These are phyloP conservation scores for Lasioglossum baleicum DNA, from an alignment of 1,140 invertebrate species.

Conservation along the genomic window DNA sequence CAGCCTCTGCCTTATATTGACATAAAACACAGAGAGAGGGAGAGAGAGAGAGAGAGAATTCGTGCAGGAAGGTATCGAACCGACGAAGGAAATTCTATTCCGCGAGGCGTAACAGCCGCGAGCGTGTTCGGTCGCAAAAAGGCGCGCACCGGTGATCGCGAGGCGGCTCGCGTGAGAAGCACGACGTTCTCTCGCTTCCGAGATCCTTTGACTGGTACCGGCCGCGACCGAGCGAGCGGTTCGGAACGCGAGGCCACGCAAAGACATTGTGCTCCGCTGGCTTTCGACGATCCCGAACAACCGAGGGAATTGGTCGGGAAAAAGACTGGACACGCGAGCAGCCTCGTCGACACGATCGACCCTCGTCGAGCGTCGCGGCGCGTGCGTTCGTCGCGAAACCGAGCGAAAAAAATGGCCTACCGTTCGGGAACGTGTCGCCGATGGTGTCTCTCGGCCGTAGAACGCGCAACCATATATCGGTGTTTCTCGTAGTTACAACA, in stretches of 20 bases:
- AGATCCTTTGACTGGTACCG: background rate
- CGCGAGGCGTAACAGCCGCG: no score
- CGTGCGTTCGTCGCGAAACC: no score
- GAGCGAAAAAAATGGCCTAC: no score
- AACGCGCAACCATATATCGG: conserved; percentile 26
- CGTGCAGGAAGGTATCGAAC: no score
- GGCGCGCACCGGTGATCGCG: background rate
- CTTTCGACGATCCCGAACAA: conserved; percentile 1
- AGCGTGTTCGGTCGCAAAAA: no score
- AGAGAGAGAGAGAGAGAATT: no score
- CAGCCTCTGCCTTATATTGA: no score
- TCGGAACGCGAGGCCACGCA: conserved; percentile 41
- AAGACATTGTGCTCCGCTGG: conserved; percentile 39
- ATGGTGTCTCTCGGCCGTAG: conserved; percentile 38
- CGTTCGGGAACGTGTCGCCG: conserved; percentile 40
- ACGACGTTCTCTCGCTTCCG: background rate
- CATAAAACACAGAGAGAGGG: no score
- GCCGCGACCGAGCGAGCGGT: no score
- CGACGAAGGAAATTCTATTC: no score
- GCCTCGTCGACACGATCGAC: background rate
- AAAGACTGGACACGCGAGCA: conserved; percentile 10
- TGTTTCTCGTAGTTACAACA: conserved; percentile 68
- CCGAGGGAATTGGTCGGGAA: conserved; percentile 15
- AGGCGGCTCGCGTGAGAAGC: conserved; percentile 49
- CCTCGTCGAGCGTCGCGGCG: no score